Evolutionary conservation across 30 jellyfish, hydroid and myxozoan genomes (phyloP), one percentile per base, ranked within the genome.

Genomic region (Chrysaora quinquecirrha): DNA sequence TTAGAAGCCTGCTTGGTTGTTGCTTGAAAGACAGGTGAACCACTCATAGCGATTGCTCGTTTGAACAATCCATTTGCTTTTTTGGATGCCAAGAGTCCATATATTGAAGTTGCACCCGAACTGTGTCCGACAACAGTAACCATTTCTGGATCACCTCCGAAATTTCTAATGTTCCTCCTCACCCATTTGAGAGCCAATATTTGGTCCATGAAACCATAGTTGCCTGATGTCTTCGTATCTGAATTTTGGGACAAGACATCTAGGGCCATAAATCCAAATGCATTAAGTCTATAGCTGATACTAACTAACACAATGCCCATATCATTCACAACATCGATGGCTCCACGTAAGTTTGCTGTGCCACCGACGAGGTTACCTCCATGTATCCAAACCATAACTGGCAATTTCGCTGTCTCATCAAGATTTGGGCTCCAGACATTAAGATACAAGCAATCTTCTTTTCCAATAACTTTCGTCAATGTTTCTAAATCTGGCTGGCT

Each of bases 171-270:
- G 46, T 89, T 89, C 38, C 29, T 31, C 58, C 58, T 48, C 1
- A 89, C 92, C 97, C 97, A 89, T 33, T 83, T 86, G 22, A 89
- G 71, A 6, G 79, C 96, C 0, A 82, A 34, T 12, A 83, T 83
- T 76, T 89, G 97, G 73, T 89, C 97, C 96, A 89, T 73, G 24
- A 89, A 84, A 19, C 97, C 97, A 71, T 72, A 89, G 64, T 89
- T 89, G 0, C 96, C 96, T 18, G 93, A 82, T 1, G 96, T 70
- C 24, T 63, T 64, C 11, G 61, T 64, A 18, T 11, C 14, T 20
- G 90, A 67, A 20, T 66, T 22, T 38, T 21, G 35, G 31, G 94
- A 83, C 22, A 90, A 74, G n/a, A 34, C 96, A 63, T 83, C 85
- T 31, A 89, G 71, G 25, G 96, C 71, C 52, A 90, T 62, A 47